Evolutionary conservation across 2,113 vertebrate genomes (phyloP).

Genomic region (Syrrhaptes paradoxus): DNA sequence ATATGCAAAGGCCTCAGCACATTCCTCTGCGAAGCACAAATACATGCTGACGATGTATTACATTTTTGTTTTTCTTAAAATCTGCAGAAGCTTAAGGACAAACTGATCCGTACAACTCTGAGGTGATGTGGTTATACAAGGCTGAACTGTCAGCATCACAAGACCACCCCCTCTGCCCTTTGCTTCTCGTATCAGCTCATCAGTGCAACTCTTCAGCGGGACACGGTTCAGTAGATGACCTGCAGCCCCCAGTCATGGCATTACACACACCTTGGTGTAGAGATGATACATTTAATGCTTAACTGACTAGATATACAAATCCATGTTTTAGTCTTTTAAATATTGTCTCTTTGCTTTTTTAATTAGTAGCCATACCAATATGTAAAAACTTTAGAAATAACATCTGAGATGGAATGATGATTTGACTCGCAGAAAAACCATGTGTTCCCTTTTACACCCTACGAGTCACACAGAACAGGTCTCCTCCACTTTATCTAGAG

Average conservation of each 20-base stretch:
- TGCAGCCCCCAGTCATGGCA: background rate
- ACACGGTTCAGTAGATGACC: background rate
- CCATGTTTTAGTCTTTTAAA: background rate
- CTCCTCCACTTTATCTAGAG: background rate
- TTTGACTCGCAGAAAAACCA: background rate
- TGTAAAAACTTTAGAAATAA: background rate
- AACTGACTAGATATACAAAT: background rate
- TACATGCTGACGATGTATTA: background rate
- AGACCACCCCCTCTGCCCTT: background rate
- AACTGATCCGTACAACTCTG: background rate
- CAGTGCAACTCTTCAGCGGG: background rate
- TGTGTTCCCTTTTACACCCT: background rate
- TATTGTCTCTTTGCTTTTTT: background rate
- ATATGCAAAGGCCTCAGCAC: background rate
- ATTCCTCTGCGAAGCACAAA: background rate
- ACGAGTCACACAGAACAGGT: background rate
- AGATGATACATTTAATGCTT: background rate
- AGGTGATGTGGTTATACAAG: background rate
- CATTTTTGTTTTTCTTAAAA: background rate
- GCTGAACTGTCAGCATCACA: background rate
- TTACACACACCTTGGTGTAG: background rate
- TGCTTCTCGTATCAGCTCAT: background rate
- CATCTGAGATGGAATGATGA: background rate
- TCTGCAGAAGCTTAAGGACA: background rate
- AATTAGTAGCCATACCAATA: background rate